Evolutionary conservation across 1,140 invertebrate genomes (phyloP).

Genomic region (Telenomus remus): DNA sequence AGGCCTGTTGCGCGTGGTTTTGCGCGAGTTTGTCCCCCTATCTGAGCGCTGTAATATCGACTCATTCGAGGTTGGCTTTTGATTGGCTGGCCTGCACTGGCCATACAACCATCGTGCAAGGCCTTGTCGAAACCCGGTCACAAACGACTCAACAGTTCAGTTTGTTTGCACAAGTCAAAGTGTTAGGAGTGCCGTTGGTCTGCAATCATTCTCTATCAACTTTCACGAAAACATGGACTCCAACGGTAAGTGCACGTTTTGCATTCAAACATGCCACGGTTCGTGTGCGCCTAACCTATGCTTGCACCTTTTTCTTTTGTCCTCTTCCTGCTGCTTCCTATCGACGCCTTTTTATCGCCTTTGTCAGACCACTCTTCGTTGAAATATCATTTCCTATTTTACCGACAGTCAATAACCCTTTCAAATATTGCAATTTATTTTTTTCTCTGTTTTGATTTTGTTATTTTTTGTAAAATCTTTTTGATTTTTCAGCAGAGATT

Average conservation of each 20-base stretch:
- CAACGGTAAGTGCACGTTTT: constrained; percentile 23
- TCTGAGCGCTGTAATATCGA: constrained; percentile 41
- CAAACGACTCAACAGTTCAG: constrained; percentile 28
- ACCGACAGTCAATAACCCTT: constrained; percentile 19
- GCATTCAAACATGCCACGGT: not conserved
- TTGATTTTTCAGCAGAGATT: too few relatives aligned
- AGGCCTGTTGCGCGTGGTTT: constrained; percentile 22
- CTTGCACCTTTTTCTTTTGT: not conserved
- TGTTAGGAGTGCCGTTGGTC: constrained; percentile 18
- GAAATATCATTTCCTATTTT: constrained; percentile 19
- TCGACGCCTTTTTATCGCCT: not conserved
- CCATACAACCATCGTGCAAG: constrained; percentile 47
- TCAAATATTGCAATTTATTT: not conserved
- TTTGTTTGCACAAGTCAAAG: constrained; percentile 19
- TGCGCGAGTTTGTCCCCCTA: constrained; percentile 1
- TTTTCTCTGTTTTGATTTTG: too few relatives aligned
- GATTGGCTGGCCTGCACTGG: constrained; percentile 52
- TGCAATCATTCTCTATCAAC: constrained; percentile 3
- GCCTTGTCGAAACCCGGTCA: constrained; percentile 53
- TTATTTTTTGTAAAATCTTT: too few relatives aligned
- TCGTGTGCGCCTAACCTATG: constrained; percentile 15
- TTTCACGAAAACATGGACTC: constrained; percentile 49
- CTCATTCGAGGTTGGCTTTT: constrained; percentile 34
- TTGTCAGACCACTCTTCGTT: not conserved
- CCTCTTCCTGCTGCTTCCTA: not conserved